A percentile compares a stretch with the other conserved stretches of the same genome.
phyloP scores from a whole-genome alignment of 2,113 vertebrate species.

The Ceuthmochares aereus region DNA sequence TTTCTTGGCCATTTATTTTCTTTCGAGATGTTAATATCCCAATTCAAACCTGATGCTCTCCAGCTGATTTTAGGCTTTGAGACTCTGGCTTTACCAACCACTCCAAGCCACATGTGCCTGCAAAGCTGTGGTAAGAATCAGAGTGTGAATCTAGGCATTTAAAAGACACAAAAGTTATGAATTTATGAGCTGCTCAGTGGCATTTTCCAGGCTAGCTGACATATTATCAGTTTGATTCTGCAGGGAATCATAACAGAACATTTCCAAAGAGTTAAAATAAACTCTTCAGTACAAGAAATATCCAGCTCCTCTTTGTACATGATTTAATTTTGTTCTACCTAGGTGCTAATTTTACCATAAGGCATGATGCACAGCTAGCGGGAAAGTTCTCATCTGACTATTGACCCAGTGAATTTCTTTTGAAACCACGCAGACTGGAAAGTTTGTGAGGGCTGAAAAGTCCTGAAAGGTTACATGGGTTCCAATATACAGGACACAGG shows the following conservation, averaged over 20 bases:
- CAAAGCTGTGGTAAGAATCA: background rate
- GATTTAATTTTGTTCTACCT: background rate
- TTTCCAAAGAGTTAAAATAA: background rate
- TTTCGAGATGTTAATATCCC: background rate
- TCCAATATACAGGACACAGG: background rate
- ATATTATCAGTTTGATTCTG: background rate
- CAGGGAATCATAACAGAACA: background rate
- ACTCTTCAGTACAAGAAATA: background rate
- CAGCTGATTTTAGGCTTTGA: background rate
- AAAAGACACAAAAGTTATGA: background rate
- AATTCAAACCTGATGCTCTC: background rate
- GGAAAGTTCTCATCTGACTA: background rate
- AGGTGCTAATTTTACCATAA: background rate
- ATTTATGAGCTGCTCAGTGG: background rate
- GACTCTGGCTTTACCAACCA: background rate
- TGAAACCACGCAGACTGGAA: background rate
- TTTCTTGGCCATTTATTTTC: background rate
- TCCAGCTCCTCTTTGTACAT: background rate
- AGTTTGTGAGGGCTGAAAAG: background rate
- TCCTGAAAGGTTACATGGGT: background rate
- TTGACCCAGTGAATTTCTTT: background rate
- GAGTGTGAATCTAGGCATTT: background rate
- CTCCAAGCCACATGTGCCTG: background rate
- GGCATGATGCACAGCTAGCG: fast-evolving
- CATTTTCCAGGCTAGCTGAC: background rate